A percentile compares a stretch with the other conserved stretches of the same genome.
Evolutionary conservation across 2,113 vertebrate species (phyloP).

Genomic region (Vombatus ursinus): DNA sequence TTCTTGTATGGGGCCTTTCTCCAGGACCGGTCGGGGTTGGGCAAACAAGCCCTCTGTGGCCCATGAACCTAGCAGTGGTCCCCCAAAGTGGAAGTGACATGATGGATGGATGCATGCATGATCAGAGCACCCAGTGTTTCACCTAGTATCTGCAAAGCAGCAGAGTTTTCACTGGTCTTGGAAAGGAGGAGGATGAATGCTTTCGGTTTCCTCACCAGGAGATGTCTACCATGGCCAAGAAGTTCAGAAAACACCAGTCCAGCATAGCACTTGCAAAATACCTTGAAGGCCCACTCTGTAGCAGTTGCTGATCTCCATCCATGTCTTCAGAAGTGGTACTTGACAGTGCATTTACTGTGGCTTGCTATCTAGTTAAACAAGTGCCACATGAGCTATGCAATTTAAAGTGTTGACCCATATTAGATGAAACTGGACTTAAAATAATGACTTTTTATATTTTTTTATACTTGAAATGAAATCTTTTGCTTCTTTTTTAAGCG

Average conservation of each 20-base stretch:
- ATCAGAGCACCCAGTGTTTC: slow-evolving; percentile 60
- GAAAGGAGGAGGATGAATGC: slow-evolving; percentile 69
- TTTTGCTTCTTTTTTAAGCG: slow-evolving; percentile 99
- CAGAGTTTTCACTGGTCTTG: slow-evolving; percentile 70
- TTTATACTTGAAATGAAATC: slow-evolving; percentile 99
- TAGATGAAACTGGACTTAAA: slow-evolving; percentile 91
- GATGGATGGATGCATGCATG: slow-evolving; percentile 23
- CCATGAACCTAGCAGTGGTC: slow-evolving; percentile 65
- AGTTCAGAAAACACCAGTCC: slow-evolving; percentile 82
- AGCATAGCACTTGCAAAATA: slow-evolving; percentile 91
- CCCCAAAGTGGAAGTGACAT: slow-evolving; percentile 63
- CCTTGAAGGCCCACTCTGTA: slow-evolving; percentile 92
- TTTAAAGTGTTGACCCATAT: slow-evolving; percentile 94
- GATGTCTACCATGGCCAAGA: slow-evolving; percentile 80
- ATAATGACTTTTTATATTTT: slow-evolving; percentile 91
- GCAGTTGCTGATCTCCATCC: slow-evolving; percentile 96
- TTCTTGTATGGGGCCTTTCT: slow-evolving; percentile 68
- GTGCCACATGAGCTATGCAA: slow-evolving; percentile 99
- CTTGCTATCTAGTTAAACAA: slow-evolving; percentile 89
- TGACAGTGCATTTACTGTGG: slow-evolving; percentile 84
- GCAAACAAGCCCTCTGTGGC: not conserved
- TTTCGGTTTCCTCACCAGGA: slow-evolving; percentile 79
- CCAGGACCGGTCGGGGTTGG: slow-evolving; percentile 51
- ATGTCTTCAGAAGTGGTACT: slow-evolving; percentile 94
- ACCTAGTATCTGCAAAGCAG: slow-evolving; percentile 47